phyloP scores from a whole-genome alignment of 2,888 invertebrate species.

The Lithophane leautieri region DNA sequence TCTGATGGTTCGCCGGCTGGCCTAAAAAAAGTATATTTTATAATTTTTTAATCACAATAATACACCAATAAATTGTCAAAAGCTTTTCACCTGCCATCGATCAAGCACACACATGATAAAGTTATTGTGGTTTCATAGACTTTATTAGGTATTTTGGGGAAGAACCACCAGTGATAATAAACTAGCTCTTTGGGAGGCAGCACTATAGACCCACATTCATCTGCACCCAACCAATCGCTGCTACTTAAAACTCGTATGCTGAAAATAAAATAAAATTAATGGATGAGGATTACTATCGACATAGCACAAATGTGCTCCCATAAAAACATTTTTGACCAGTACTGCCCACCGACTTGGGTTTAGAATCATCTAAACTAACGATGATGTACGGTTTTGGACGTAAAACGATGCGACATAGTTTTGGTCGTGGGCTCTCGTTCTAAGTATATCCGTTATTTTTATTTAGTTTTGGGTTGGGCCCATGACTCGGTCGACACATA shows the following conservation, averaged over 20 bases:
- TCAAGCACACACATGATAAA: conserved; percentile 84
- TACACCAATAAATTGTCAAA: neutral
- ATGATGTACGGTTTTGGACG: no score
- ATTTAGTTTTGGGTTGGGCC: no score
- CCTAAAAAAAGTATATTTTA: conserved; percentile 70
- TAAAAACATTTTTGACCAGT: no score
- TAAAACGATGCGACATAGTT: no score
- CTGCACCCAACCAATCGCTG: conserved; percentile 85
- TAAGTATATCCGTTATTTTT: no score
- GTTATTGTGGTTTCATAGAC: conserved; percentile 84
- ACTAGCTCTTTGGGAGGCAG: conserved; percentile 84
- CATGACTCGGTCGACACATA: no score
- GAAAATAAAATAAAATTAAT: conserved; percentile 23
- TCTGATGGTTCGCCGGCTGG: conserved; percentile 85
- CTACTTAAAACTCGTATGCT: conserved; percentile 83
- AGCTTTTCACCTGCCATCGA: conserved; percentile 78
- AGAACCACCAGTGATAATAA: conserved; percentile 87
- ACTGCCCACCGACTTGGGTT: no score
- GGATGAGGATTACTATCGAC: no score
- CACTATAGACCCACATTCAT: conserved; percentile 79
- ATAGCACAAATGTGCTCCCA: no score
- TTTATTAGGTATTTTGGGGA: conserved; percentile 79
- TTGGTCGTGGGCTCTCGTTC: no score
- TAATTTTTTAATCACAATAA: neutral
- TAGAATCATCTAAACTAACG: no score